These are phyloP conservation scores for Cotesia congregata DNA, from an alignment of 2,888 invertebrate species.

Conservation along the genomic window DNA sequence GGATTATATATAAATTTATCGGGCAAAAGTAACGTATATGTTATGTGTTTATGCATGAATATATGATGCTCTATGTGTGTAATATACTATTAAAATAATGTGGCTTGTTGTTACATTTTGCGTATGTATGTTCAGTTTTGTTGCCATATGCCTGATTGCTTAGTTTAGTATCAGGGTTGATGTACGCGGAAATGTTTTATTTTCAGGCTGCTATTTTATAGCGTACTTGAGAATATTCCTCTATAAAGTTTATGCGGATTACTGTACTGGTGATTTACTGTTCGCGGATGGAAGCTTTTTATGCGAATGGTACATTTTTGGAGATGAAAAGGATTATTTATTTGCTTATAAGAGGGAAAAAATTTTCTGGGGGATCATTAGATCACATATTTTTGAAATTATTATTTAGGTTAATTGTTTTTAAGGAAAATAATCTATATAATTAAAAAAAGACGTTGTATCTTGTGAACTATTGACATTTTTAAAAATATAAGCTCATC, in stretches of 20 bases:
- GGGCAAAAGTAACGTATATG: slow-evolving; percentile 5
- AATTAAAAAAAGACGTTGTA: too few relatives aligned
- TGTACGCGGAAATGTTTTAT: slow-evolving; percentile 28
- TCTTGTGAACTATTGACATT: too few relatives aligned
- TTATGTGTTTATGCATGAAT: neutral
- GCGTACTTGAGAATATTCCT: slow-evolving; percentile 10
- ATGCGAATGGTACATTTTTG: neutral
- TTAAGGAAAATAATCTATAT: too few relatives aligned
- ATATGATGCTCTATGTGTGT: neutral
- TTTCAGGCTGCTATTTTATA: slow-evolving; percentile 15
- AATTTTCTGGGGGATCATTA: too few relatives aligned
- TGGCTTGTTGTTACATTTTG: slow-evolving; percentile 14
- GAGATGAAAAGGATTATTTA: too few relatives aligned
- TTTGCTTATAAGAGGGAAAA: too few relatives aligned
- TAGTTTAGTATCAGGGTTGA: slow-evolving; percentile 14
- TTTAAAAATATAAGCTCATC: too few relatives aligned
- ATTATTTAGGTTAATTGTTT: too few relatives aligned
- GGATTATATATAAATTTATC: neutral
- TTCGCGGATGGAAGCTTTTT: neutral
- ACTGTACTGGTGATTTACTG: neutral
- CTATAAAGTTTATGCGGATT: neutral
- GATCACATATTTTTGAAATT: too few relatives aligned
- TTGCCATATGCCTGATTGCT: slow-evolving; percentile 20
- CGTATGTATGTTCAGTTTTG: neutral
- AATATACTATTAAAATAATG: neutral